Evolutionary conservation across 2,888 invertebrate species (phyloP), one percentile per base, ranked within the genome.

Genomic region (Incurvaria masculella): DNA sequence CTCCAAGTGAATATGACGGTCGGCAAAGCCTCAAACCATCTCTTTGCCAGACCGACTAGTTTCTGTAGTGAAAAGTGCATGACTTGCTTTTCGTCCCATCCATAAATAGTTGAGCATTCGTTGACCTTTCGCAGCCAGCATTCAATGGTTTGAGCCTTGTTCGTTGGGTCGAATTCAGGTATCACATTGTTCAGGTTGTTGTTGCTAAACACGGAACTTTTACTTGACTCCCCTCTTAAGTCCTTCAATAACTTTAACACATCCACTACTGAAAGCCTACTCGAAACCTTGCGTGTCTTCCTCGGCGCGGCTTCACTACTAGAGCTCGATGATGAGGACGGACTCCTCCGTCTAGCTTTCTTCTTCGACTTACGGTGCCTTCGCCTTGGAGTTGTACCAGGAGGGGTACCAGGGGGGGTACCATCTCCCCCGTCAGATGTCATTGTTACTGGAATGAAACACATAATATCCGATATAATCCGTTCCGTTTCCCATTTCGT

Each of bases 41-140:
- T 54, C 23, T 55, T 55, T 4, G 57, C 59, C 14, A 52, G 27
- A 2, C 55, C 56, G 14, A 16, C 21, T 11, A 59, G 21, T 19
- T 56, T 56, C 33, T 54, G 51, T 2, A 55, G 21, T 21, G 57
- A 48, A 44, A 51, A 58, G 45, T 56, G 55, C 2, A 51, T 46
- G 18, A 47, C 53, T 17, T 55, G 53, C 40, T 46, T 53, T 17
- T 54, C 48, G 11, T 50, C 47, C 56, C 56, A 57, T 14, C 39
- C 51, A 46, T 56, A 56, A 3, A 56, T 53, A 18, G 2, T 14
- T 3, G 49, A 43, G 40, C 54, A 53, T 38, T 55, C 50, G 27
- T 57, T 53, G 2, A 56, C 55, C 21, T 56, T 56, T 0, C 26
- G 46, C 11, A 56, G 2, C 57, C 55, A 44, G 18, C 27, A 27